These are phyloP conservation scores for Metopia argyrocephala DNA, from an alignment of 2,888 invertebrate genomes.

Conservation along the genomic window DNA sequence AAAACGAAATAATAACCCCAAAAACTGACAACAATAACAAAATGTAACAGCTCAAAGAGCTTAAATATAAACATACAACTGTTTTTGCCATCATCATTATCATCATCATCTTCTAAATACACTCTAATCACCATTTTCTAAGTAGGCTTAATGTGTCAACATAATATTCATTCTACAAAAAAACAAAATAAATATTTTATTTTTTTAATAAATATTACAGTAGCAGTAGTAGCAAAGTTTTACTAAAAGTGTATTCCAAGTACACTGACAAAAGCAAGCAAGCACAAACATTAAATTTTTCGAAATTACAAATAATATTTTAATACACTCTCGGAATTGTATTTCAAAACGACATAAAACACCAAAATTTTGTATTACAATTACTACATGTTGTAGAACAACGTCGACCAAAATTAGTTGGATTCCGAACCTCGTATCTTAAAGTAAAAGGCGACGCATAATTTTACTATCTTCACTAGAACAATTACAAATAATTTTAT, in stretches of 20 bases:
- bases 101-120: slow-evolving; percentile 46
- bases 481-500: no score
- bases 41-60: slow-evolving; percentile 7
- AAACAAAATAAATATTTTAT: slow-evolving; percentile 20
- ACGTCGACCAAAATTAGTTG: no score
- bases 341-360: no score
- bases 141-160: slow-evolving; percentile 55
- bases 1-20: not conserved
- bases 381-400: no score
- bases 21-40: not conserved
- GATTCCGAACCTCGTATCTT: no score
- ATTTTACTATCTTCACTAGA: no score
- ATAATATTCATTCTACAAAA: slow-evolving; percentile 15
- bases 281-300: no score
- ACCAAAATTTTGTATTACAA: no score
- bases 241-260: slow-evolving; percentile 2
- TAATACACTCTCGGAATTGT: no score
- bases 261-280: no score
- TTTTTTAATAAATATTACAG: slow-evolving; percentile 28
- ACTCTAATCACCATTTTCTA: slow-evolving; percentile 49
- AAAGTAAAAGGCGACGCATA: no score
- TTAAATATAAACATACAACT: slow-evolving; percentile 29
- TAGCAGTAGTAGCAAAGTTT: not conserved
- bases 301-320: no score
- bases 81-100: slow-evolving; percentile 41